A percentile compares a stretch with the other conserved stretches of the same genome.
Conservation (phyloP, 1,140 invertebrate species). For the Micrasema longulum region DNA sequence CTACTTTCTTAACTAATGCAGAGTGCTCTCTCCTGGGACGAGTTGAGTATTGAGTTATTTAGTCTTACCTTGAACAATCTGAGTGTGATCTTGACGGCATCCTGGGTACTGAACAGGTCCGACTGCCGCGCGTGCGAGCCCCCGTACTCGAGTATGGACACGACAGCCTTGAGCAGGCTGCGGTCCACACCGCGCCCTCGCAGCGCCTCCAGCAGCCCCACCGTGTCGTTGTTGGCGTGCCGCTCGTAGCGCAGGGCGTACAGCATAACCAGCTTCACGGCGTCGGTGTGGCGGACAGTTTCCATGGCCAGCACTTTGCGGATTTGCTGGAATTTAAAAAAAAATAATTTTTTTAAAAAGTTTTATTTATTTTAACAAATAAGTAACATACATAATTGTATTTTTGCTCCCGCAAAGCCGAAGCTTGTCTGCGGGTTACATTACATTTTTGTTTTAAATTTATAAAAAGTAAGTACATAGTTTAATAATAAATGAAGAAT, state of each 20-base stretch:
- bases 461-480: too few species aligned
- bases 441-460: too few species aligned
- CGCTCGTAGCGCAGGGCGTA: conserved; percentile 95
- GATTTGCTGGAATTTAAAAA: conserved; percentile 75
- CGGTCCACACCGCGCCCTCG: conserved; percentile 76
- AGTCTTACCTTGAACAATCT: conserved; percentile 86
- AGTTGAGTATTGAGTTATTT: too few species aligned
- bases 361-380: too few species aligned
- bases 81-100: conserved; percentile 91
- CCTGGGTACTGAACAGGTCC: conserved; percentile 87
- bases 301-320: conserved; percentile 78
- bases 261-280: conserved; percentile 88
- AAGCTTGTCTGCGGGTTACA: too few species aligned
- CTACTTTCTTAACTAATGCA: too few species aligned
- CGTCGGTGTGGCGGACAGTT: conserved; percentile 83
- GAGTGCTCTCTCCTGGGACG: too few species aligned
- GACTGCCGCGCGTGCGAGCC: conserved; percentile 81
- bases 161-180: conserved; percentile 71
- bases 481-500: too few species aligned
- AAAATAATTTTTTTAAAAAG: too few species aligned
- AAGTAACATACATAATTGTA: too few species aligned
- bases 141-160: conserved; percentile 84
- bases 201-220: conserved; percentile 78
- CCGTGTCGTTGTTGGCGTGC: conserved; percentile 88
- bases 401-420: too few species aligned